A percentile compares a stretch with the other conserved stretches of the same genome.
Conservation (phyloP, 2,113 vertebrate species). For the Loxodonta africana region DNA sequence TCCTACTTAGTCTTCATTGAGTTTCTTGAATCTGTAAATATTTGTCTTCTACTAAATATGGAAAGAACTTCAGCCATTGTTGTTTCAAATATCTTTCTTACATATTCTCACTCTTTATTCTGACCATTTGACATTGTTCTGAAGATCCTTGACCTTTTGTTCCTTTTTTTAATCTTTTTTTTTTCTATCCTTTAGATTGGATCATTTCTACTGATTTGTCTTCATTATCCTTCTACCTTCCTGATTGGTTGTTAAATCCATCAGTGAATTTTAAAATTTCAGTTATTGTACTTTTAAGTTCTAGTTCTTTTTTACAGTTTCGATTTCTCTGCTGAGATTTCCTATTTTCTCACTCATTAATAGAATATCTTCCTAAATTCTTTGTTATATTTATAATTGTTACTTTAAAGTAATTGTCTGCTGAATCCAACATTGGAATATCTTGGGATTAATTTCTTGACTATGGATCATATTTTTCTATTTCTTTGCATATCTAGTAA, state of each 20-base stretch:
- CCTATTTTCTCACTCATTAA: background rate
- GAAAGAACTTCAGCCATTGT: background rate
- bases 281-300: background rate
- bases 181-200: background rate
- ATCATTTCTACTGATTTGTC: slow-evolving; percentile 2
- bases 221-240: background rate
- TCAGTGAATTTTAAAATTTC: background rate
- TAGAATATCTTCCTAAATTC: background rate
- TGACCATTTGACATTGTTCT: background rate
- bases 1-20: background rate
- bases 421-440: background rate
- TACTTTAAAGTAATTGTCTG: background rate
- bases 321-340: background rate
- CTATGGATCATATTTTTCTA: background rate
- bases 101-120: background rate
- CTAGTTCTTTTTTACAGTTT: background rate
- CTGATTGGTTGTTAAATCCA: background rate
- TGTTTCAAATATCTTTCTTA: background rate
- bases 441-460: background rate
- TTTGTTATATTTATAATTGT: background rate
- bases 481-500: background rate
- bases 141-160: background rate
- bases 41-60: background rate
- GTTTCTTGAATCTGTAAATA: background rate
- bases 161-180: background rate